Evolutionary conservation across 2,797 vertebrate species (phyloP).

Genomic region (Dermochelys coriacea): DNA sequence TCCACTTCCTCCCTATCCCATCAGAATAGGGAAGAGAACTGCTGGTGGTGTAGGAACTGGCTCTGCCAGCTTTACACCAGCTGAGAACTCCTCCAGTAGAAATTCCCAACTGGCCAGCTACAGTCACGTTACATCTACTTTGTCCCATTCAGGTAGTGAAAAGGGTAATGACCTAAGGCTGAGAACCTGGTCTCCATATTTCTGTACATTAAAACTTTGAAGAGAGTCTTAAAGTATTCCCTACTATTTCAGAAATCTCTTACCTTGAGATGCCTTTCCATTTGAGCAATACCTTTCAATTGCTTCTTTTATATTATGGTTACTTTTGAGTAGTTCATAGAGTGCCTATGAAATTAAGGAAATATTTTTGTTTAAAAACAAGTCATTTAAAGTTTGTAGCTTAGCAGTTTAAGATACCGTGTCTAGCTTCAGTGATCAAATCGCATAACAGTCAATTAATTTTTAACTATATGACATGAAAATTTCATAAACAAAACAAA

Average conservation of each 20-base stretch:
- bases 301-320: slow-evolving; percentile 92
- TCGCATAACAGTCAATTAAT: background rate
- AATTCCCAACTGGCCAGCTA: background rate
- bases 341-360: slow-evolving; percentile 84
- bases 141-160: background rate
- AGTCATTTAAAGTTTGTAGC: background rate
- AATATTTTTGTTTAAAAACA: slow-evolving; percentile 14
- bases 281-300: slow-evolving; percentile 90
- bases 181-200: background rate
- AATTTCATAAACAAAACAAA: background rate
- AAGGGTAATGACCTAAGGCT: background rate
- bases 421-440: background rate
- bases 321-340: slow-evolving; percentile 92
- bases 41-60: background rate
- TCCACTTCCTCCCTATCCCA: background rate
- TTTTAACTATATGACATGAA: background rate
- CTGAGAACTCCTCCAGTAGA: background rate
- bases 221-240: background rate
- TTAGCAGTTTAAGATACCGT: background rate
- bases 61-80: background rate
- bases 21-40: background rate
- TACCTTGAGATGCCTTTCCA: slow-evolving; percentile 91
- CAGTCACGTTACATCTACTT: background rate
- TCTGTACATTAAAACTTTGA: background rate
- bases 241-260: slow-evolving; percentile 49